Base-by-base conservation (phyloP, 2,797 vertebrate genomes). In the Xenopus petersii region DNA sequence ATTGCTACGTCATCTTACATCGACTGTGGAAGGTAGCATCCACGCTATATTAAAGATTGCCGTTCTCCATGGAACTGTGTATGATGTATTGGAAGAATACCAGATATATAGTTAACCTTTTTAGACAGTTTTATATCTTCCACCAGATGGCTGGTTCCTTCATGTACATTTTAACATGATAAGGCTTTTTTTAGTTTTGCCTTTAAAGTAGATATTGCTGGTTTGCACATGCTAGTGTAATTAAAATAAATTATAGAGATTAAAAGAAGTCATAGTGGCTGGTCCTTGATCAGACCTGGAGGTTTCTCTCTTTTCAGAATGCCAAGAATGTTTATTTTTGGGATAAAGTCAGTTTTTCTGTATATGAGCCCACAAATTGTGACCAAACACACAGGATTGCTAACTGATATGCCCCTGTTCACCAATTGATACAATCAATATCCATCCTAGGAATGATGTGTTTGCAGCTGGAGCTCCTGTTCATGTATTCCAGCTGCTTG, bases 181-280 rank as follows among this genome's bases (percentile, higher is more conserved):
- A 65, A 74, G 64, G 56, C n/a, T 46, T 62, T 30, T 30, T 70
- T 48, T 54, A 17, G 16, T 68, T 48, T 56, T 64, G 17, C 59
- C 65, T 59, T 73, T 67, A 47, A 77, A 74, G 42, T 26, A 16
- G 54, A 74, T 70, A 65, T 60, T 61, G 55, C 77, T 74, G 62
- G 71, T 49, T 67, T 70, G 33, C 67, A 74, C 77, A 74, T 79
- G 71, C 62, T 55, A 65, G 71, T 49, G 49, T 74, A 79, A 79
- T 79, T 78, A 79, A 79, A 79, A 79, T 55, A 74, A 74, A 66
- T 79, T 70, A 74, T 60, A 30, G 36, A 79, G 77, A 79, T 74
- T 74, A 79, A 79, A 79, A 70, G 26, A 70, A 63, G 26, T 66
- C 63, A 70, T 59, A 42, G 4, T 70, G 71, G 67, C 49, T 61